phyloP scores from a whole-genome alignment of 30 jellyfish, hydroid and myxozoan genomes.

The Turritopsis dohrnii region DNA sequence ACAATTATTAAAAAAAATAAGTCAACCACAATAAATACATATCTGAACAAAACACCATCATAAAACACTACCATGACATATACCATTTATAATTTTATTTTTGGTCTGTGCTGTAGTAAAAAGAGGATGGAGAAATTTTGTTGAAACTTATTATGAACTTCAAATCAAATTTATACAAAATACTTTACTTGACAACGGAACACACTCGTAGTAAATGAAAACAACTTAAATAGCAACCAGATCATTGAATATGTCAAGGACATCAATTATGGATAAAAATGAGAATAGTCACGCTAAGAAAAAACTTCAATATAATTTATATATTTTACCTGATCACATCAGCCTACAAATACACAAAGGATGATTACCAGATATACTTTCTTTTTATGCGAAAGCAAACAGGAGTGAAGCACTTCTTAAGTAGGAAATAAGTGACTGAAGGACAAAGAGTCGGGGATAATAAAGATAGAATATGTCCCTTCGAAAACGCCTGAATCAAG shows the following conservation, averaged over 20 bases:
- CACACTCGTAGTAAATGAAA: neutral
- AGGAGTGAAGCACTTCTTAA: neutral
- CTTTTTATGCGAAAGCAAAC: neutral
- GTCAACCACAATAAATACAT: neutral
- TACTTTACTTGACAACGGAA: neutral
- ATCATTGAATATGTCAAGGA: neutral
- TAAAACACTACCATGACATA: neutral
- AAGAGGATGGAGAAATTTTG: too few species aligned
- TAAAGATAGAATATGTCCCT: neutral
- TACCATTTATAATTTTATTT: neutral
- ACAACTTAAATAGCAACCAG: neutral
- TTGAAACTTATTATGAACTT: too few species aligned
- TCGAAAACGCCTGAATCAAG: neutral
- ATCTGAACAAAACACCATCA: neutral
- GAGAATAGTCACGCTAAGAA: neutral
- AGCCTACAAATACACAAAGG: neutral
- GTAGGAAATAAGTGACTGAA: neutral
- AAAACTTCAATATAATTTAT: neutral
- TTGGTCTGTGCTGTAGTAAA: too few species aligned
- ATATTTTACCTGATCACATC: neutral
- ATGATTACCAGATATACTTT: neutral
- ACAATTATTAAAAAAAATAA: too few species aligned
- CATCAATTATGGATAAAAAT: neutral
- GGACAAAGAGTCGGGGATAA: neutral
- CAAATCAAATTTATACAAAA: too few species aligned